Evolutionary conservation across 2,797 vertebrate species (phyloP), one percentile per base, ranked within the genome.

Genomic region (Anas capensis): DNA sequence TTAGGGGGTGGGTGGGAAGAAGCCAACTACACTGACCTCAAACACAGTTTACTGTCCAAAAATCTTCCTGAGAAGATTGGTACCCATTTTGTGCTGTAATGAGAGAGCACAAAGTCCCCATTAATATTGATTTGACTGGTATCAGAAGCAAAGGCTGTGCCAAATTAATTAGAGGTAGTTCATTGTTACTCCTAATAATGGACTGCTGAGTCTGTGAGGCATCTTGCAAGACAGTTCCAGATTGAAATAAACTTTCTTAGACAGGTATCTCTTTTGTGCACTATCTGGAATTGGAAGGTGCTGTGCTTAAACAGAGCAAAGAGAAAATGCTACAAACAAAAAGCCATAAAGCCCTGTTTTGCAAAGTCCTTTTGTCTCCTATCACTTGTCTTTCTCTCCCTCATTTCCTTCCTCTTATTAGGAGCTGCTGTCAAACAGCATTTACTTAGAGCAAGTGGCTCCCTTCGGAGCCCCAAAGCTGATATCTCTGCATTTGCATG

Each of bases 301-400:
- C 57, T 60, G 48, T 77, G 88, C 88, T 96, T 95, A 86, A 75
- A 82, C 53, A 34, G 93, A 96, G 94, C 94, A 77, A 95, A 96
- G 93, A 87, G 88, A 81, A 93, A 97, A 85, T 13, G 71, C 72
- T 92, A 77, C 77, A 88, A 97, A 92, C 88, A 95, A 97, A 97
- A 97, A 95, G 96, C 91, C 91, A 71, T 96, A 92, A 95, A 93
- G 91, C 88, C 69, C 31, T 56, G 51, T 62, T 97, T 96, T 94
- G 66, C 86, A 77, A 97, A 91, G 88, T 94, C 82, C 87, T 92
- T 97, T 97, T 96, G 84, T 97, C 88, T 96, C 82, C 92, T 87
- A 91, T 97, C 85, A 92, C 73, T 95, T 90, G 75, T 85, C 83
- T 95, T 84, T 93, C 88, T 87, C 49, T 88, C 85, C 36, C 83